phyloP scores from a whole-genome alignment of 2,797 vertebrate species.

The Tangara arthus region DNA sequence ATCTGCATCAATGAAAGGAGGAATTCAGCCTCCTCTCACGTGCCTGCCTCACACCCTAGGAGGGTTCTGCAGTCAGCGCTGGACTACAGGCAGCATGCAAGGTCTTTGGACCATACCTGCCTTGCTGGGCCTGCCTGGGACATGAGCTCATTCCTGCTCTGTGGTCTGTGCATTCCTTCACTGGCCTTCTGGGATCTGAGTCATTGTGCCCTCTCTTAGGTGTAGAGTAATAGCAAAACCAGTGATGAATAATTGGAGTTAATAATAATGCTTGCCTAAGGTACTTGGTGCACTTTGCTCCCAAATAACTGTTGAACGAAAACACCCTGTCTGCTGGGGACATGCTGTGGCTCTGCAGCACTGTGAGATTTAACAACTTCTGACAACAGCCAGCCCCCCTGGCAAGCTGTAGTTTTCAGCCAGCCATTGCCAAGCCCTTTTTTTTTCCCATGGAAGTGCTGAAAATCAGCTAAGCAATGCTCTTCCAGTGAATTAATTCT shows the following conservation, averaged over 20 bases:
- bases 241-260: slow-evolving; percentile 7
- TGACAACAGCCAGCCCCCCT: slow-evolving; percentile 14
- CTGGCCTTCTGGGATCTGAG: neutral
- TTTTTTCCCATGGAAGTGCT: neutral
- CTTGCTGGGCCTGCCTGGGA: neutral
- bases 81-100: neutral
- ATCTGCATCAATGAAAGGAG: neutral
- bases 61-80: neutral
- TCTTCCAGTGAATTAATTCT: slow-evolving; percentile 15
- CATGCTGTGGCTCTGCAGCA: neutral
- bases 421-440: neutral
- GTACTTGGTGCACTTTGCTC: slow-evolving; percentile 33
- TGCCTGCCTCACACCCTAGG: neutral
- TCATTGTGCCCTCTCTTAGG: neutral
- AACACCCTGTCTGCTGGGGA: neutral
- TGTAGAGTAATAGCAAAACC: neutral
- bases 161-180: neutral
- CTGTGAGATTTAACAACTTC: slow-evolving; percentile 12
- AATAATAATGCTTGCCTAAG: slow-evolving; percentile 43
- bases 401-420: slow-evolving; percentile 1
- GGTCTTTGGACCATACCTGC: neutral
- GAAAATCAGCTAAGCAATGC: slow-evolving; percentile 18
- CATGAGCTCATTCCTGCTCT: neutral
- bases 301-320: neutral
- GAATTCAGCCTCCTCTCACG: neutral